phyloP scores from a whole-genome alignment of 2,888 invertebrate species.

The Emmelina monodactyla region DNA sequence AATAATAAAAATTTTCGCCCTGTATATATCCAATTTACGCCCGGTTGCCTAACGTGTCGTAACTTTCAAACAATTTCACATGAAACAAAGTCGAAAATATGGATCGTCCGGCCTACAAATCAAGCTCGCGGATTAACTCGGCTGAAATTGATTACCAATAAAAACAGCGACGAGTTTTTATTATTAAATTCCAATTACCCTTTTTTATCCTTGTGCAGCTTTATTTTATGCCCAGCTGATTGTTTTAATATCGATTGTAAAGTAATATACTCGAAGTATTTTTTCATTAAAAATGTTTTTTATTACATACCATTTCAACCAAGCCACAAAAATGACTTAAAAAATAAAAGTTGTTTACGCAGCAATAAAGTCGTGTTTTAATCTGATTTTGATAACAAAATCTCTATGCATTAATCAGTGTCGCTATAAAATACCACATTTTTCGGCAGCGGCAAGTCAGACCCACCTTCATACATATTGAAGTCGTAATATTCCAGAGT shows the following conservation, averaged over 20 bases:
- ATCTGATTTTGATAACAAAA: no score
- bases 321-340: no score
- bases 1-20: background rate
- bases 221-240: no score
- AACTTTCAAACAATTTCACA: slow-evolving; percentile 1
- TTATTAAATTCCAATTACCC: background rate
- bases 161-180: background rate
- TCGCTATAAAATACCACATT: no score
- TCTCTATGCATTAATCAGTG: no score
- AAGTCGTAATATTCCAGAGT: slow-evolving; percentile 18
- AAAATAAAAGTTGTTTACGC: no score
- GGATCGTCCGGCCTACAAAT: background rate
- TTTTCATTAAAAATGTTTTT: no score
- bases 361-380: no score
- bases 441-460: background rate
- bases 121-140: background rate
- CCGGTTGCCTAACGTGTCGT: background rate
- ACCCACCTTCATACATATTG: background rate
- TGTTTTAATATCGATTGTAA: no score
- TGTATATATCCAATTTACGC: background rate
- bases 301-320: no score
- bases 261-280: no score
- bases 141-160: slow-evolving; percentile 1
- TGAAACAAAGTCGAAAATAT: background rate
- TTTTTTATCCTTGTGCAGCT: background rate